Evolutionary conservation across 30 jellyfish, hydroid and myxozoan species (phyloP).

Genomic region (Chironex yamaguchii): DNA sequence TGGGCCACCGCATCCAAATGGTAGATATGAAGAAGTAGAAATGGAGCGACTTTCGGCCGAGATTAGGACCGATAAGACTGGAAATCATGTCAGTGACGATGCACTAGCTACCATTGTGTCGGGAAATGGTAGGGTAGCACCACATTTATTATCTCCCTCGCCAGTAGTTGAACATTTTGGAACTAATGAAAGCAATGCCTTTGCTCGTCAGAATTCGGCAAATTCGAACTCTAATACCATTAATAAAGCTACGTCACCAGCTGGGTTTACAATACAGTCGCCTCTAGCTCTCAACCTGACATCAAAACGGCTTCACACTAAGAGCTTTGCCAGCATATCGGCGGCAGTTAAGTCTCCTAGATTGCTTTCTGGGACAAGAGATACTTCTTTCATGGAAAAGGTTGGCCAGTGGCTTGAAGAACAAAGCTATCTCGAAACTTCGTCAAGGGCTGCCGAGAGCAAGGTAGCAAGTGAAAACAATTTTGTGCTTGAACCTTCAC

Average conservation of each 20-base stretch:
- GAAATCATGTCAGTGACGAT: not conserved
- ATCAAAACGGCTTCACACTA: not conserved
- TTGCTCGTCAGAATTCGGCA: slow-evolving; percentile 20
- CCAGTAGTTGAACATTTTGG: not conserved
- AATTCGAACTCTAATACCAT: slow-evolving; percentile 27
- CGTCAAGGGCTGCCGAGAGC: not conserved
- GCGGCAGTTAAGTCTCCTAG: slow-evolving; percentile 6
- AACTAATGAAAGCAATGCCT: slow-evolving; percentile 14
- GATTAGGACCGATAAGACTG: not conserved
- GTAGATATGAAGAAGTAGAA: slow-evolving; percentile 3
- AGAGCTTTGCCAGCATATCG: slow-evolving; percentile 50
- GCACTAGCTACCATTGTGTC: not conserved
- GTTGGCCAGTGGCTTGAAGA: slow-evolving; percentile 98
- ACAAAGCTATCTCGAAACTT: slow-evolving; percentile 9
- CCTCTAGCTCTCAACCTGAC: not conserved
- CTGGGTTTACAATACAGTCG: not conserved
- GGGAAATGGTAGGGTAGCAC: no score
- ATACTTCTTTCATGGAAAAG: slow-evolving; percentile 79
- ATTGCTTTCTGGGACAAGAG: slow-evolving; percentile 60
- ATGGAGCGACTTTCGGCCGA: slow-evolving; percentile 26
- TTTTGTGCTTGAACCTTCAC: not conserved
- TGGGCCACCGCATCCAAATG: not conserved
- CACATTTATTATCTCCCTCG: not conserved
- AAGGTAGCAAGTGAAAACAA: not conserved
- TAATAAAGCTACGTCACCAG: not conserved